Evolutionary conservation across 2,888 invertebrate species (phyloP).

Genomic region (Apocheima hispidaria): DNA sequence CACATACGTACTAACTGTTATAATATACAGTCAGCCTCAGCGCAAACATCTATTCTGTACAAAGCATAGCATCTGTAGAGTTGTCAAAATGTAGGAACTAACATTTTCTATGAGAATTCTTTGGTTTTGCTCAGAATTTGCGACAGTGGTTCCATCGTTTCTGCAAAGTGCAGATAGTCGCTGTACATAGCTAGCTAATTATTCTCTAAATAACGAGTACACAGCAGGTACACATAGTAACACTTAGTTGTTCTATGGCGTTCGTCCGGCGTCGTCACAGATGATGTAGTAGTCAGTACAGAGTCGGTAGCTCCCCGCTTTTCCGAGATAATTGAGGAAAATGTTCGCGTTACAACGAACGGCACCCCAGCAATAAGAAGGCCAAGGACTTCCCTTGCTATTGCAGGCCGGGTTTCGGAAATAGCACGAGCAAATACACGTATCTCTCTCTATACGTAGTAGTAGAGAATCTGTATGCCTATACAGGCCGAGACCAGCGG

Average conservation of each 20-base stretch:
- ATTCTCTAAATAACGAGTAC: constrained; percentile 10
- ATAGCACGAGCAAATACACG: constrained; percentile 3
- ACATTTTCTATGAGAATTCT: background rate
- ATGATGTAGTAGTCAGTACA: background rate
- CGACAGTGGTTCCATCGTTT: background rate
- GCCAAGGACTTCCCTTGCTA: constrained; percentile 26
- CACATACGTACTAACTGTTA: background rate
- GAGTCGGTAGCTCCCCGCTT: constrained; percentile 19
- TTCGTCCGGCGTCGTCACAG: constrained; percentile 8
- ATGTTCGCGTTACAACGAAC: constrained; percentile 14
- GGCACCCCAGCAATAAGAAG: constrained; percentile 22
- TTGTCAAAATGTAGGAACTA: background rate
- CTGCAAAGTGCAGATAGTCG: background rate
- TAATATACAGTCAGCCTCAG: too few relatives aligned
- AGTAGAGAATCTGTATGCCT: background rate
- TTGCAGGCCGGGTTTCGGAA: constrained; percentile 3
- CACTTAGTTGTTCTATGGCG: background rate
- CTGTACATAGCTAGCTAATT: constrained; percentile 6
- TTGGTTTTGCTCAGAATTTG: background rate
- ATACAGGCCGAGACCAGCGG: too few relatives aligned
- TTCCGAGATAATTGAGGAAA: constrained; percentile 36
- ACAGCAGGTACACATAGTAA: constrained; percentile 7
- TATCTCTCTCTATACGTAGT: too few relatives aligned
- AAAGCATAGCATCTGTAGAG: too few relatives aligned
- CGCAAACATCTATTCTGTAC: too few relatives aligned